Evolutionary conservation across 2,888 invertebrate species (phyloP).

Genomic region (Synanthedon myopaeformis): DNA sequence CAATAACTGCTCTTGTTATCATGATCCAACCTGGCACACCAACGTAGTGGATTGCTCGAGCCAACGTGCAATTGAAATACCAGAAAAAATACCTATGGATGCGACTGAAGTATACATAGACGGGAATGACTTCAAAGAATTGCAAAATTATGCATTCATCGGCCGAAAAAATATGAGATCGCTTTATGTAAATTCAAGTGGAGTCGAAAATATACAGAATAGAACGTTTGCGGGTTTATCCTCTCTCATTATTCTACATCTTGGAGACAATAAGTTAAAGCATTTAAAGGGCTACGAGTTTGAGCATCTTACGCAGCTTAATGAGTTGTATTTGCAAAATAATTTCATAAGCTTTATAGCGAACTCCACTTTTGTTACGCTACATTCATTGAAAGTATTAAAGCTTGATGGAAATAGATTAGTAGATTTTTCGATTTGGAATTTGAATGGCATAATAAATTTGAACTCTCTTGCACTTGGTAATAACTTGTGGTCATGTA

Average conservation of each 20-base stretch:
- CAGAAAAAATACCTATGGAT: constrained; percentile 91
- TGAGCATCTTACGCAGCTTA: constrained; percentile 81
- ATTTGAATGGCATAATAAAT: constrained; percentile 73
- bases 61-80: constrained; percentile 80
- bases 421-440: constrained; percentile 83
- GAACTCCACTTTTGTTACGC: constrained; percentile 81
- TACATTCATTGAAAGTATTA: constrained; percentile 81
- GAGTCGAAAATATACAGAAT: constrained; percentile 86
- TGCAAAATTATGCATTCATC: constrained; percentile 90
- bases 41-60: constrained; percentile 92
- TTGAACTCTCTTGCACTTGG: constrained; percentile 80
- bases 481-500: constrained; percentile 92
- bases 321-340: constrained; percentile 87
- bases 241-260: constrained; percentile 82
- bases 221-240: constrained; percentile 88
- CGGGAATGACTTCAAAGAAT: constrained; percentile 86
- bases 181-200: constrained; percentile 87
- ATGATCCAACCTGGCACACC: constrained; percentile 93
- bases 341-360: constrained; percentile 83
- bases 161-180: constrained; percentile 90
- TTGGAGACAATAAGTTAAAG: constrained; percentile 86
- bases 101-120: constrained; percentile 93
- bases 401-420: constrained; percentile 87
- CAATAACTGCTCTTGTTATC: constrained; percentile 92
- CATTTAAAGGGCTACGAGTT: constrained; percentile 87